Base-by-base conservation (phyloP, 2,113 vertebrate species). In the Cryptoleucopteryx plumbea region DNA sequence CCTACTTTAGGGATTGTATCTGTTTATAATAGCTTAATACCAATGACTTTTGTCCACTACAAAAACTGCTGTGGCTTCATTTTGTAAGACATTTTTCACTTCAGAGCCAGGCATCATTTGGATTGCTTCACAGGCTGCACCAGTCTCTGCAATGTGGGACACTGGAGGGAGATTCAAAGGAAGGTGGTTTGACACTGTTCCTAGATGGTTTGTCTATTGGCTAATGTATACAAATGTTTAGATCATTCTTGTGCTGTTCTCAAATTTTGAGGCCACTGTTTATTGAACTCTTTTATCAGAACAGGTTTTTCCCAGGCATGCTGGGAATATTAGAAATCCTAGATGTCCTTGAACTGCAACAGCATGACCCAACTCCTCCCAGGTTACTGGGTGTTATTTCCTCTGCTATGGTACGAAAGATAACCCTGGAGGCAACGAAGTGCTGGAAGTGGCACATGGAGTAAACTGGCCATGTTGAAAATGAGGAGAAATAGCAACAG, bases 381-480 rank as follows among this genome's bases (percentile, higher is more conserved):
- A 21, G 31, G 62, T 72, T 65, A 14, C 22, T 16, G 2, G 1
- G 7, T 27, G 5, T 50, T 89, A 1, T 47, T 50, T 72, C 40
- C 5, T 23, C 18, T 63, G 9, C 40, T 42, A 1, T 52, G 52
- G 56, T 66, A 13, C 0, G 2, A 90, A 36, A 83, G 16, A 77
- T 7, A 63, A 32, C 15, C 19, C 65, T 68, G 40, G 47, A 94
- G 72, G 55, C 58, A 70, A 9, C 0, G 0, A 34, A 25, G 7
- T 31, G 17, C 25, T 80, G 48, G 12, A 68, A 78, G 26, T 40
- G n/a, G 17, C 26, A 58, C 1, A 0, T 15, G 42, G 17, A 70
- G 4, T 62, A 53, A 90, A 59, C 6, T 59, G 38, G 20, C 22
- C 38, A 9, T 34, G 22, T n/a, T 74, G 29, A 50, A 90, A 91